Conservation (phyloP, 37 sponge, comb jelly and placozoan genomes). For the Halisarca cf. caerulea region DNA sequence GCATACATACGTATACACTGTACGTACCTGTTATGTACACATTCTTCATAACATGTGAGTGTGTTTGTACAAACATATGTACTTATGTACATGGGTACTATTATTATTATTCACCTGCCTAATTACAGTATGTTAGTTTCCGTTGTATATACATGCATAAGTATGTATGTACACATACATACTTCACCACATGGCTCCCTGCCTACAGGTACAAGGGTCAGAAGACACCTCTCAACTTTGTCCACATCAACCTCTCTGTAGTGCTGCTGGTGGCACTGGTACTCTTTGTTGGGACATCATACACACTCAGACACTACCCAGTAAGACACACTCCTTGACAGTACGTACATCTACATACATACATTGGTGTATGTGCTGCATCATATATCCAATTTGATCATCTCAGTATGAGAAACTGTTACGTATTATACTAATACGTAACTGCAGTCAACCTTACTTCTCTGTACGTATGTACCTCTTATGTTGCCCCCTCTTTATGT, state of each 20-base stretch:
- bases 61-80: neutral
- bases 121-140: neutral
- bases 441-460: too few relatives aligned
- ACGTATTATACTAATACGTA: too few relatives aligned
- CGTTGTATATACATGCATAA: neutral
- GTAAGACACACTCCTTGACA: neutral
- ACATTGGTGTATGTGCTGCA: neutral
- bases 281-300: slow-evolving; percentile 36
- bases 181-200: slow-evolving; percentile 21
- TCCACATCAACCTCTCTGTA: slow-evolving; percentile 66
- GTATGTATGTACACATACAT: neutral
- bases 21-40: neutral
- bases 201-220: slow-evolving; percentile 36
- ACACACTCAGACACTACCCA: neutral
- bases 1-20: neutral
- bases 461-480: too few relatives aligned
- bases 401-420: too few relatives aligned
- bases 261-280: slow-evolving; percentile 40
- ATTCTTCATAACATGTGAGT: neutral
- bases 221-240: slow-evolving; percentile 45
- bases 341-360: neutral
- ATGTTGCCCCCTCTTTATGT: too few relatives aligned
- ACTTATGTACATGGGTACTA: neutral
- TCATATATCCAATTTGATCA: too few relatives aligned
- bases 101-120: neutral